Evolutionary conservation across 2,797 vertebrate species (phyloP), one percentile per base, ranked within the genome.

Genomic region (Merluccius polli): DNA sequence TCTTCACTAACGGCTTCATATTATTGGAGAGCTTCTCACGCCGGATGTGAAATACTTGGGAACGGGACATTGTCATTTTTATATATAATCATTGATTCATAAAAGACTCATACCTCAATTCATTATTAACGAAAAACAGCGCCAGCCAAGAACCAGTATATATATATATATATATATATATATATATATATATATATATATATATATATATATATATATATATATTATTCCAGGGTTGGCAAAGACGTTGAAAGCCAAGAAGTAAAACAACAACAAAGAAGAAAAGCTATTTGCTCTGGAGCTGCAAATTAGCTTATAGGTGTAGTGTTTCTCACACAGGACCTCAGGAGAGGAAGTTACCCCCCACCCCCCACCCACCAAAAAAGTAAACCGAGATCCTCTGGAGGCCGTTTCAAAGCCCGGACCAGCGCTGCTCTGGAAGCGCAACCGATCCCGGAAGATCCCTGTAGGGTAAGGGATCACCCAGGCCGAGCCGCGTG

Each of bases 301-400:
- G 82, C 87, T 89, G 88, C 84, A 89, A 89, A 93, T 91, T 84
- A 89, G 84, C 87, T 89, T 90, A 89, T 81, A 85, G 81, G 84
- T 89, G 76, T 90, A 88, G 79, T 73, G 81, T 93, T 91, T 87
- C 88, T 85, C 68, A 27, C 78, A 36, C 38, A 73, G 72, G 78
- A 81, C 80, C 83, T 84, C 82, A 67, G 75, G 86, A 86, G 86
- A 91, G 85, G 75, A 90, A 90, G 88, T n/a, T 89, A 82, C 78
- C 85, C 80, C n/a, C n/a, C n/a, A n/a, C n/a, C n/a, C n/a, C n/a
- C n/a, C n/a, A n/a, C 67, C 80, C 81, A 77, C 78, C 82, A 78
- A 78, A 79, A 87, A 81, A 83, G 90, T 90, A 92, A 92, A 88
- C 75, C 82, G 87, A 90, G 89, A 88, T 81, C 81, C 85, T 87